Base-by-base conservation (phyloP, 2,888 invertebrate genomes). In the Morpho deidamia region DNA sequence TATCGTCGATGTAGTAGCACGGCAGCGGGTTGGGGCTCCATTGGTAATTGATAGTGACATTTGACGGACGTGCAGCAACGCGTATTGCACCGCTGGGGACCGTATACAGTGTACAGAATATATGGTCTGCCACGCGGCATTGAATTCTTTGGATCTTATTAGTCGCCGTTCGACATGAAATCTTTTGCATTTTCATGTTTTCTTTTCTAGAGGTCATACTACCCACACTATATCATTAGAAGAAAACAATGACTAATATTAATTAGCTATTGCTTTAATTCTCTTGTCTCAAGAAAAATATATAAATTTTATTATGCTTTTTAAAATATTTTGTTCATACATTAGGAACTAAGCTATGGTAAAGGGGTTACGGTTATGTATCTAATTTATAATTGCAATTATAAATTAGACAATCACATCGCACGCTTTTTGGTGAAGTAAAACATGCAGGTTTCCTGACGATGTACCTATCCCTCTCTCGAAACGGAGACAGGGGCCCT, bases 1-100 rank as follows among this genome's bases (percentile, higher is more conserved):
- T 63, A 63, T 69, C 71, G 71, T 72, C 68, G 64, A 64, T 60
- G 60, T 64, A 62, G 60, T 63, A 57, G 60, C 60, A 65, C 61
- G 66, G 66, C 49, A 65, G 60, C 60, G 69, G 67, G 69, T 70
- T 66, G 70, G 68, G 67, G 67, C 65, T 68, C 73, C 69, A 65
- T 69, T 68, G 64, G 77, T 87, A 85, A 87, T 87, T 87, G 84
- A 86, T 87, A 81, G 81, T 83, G 87, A 86, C 87, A 72, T 82
- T 74, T 87, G 86, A 86, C 78, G 77, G 88, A 84, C 85, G 75
- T 75, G 68, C 72, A 73, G 72, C 73, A 71, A 69, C 73, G 74
- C 74, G 71, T 74, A 74, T 74, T 74, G 76, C 74, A 73, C 72
- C 81, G 69, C 76, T 64, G 67, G 83, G 80, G 81, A 80, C 66